These are phyloP conservation scores for Ctena decussata DNA, from an alignment of 2,888 invertebrate species.

Conservation along the genomic window DNA sequence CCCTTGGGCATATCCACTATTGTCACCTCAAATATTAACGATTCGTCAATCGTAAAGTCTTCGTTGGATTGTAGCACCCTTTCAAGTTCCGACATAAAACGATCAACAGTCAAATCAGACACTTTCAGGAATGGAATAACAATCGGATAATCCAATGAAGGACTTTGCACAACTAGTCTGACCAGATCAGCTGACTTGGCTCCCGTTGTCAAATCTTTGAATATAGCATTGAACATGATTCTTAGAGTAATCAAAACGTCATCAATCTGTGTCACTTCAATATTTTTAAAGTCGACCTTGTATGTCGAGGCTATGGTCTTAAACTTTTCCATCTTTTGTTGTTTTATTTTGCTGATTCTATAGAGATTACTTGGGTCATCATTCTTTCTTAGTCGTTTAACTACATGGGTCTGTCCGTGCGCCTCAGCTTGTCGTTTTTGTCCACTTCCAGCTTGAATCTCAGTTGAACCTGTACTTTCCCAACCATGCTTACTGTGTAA, in stretches of 20 bases:
- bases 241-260: neutral
- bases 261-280: neutral
- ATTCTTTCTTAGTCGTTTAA: neutral
- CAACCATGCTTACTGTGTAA: neutral
- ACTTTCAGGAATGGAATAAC: neutral
- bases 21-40: neutral
- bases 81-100: conserved; percentile 5
- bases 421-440: neutral
- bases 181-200: neutral
- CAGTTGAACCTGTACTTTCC: neutral
- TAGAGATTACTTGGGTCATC: neutral
- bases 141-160: conserved; percentile 13
- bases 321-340: neutral
- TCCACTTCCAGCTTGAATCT: neutral
- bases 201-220: neutral
- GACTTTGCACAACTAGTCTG: neutral
- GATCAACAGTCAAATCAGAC: neutral
- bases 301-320: neutral
- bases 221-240: neutral
- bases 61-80: conserved; percentile 16
- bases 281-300: neutral
- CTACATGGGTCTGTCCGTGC: neutral
- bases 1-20: neutral
- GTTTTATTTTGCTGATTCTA: neutral
- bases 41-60: neutral